These are phyloP conservation scores for Chlorodrepanis virens DNA, from an alignment of 2,113 vertebrate species.

Conservation along the genomic window DNA sequence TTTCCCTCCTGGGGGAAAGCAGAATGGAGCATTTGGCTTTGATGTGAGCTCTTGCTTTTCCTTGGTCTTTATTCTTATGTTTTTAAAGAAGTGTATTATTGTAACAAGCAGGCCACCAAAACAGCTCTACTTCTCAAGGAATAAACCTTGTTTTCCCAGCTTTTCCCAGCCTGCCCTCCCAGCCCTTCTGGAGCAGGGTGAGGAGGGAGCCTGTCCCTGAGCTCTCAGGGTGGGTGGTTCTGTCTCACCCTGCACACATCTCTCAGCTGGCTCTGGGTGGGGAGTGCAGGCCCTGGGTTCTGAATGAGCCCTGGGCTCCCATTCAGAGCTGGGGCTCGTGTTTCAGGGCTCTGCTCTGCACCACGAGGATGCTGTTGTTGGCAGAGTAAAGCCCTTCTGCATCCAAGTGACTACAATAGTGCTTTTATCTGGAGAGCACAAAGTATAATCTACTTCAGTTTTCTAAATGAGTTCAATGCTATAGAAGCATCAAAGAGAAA, in stretches of 20 bases:
- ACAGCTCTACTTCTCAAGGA: background rate
- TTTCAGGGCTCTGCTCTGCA: background rate
- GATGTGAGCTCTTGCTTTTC: background rate
- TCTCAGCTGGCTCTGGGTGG: background rate
- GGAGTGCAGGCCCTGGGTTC: background rate
- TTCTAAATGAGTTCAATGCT: conserved; percentile 4
- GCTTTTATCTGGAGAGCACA: background rate
- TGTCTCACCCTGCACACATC: background rate
- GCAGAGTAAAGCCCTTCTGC: background rate
- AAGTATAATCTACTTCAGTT: background rate
- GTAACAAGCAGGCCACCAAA: background rate
- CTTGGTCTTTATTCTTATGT: background rate
- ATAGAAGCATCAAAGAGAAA: background rate
- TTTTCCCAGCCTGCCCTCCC: background rate
- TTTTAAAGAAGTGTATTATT: background rate
- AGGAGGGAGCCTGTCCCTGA: background rate
- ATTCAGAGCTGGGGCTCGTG: background rate
- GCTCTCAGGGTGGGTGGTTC: background rate
- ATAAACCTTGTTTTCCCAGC: background rate
- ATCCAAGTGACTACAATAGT: background rate
- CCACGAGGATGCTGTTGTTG: background rate
- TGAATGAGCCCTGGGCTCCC: background rate
- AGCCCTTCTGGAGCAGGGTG: background rate
- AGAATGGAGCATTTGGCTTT: background rate
- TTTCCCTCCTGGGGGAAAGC: background rate